A percentile compares a stretch with the other conserved stretches of the same genome.
Evolutionary conservation across 1,140 invertebrate genomes (phyloP).

Genomic region (Pseudobourletiella spinata): DNA sequence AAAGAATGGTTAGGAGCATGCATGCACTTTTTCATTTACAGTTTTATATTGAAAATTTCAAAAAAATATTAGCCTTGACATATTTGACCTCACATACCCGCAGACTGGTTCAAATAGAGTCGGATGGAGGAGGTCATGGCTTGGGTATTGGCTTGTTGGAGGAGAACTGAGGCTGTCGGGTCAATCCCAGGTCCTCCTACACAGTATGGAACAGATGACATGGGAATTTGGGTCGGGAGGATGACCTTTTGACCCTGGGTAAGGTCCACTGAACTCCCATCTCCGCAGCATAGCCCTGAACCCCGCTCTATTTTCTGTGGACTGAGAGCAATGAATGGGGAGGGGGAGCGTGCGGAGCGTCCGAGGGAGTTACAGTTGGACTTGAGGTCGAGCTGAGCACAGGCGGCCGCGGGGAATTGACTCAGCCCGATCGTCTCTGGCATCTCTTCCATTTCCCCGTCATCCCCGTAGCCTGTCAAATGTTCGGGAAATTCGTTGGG

Average conservation of each 20-base stretch:
- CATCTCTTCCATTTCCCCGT: neutral
- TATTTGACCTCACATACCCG: too few relatives aligned
- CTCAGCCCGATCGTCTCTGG: constrained; percentile 23
- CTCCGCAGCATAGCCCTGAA: neutral
- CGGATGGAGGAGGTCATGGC: constrained; percentile 22
- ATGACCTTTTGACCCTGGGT: neutral
- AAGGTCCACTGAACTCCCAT: neutral
- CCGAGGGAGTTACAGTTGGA: constrained; percentile 14
- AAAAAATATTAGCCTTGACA: too few relatives aligned
- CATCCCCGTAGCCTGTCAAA: constrained; percentile 10
- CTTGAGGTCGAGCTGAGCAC: constrained; percentile 24
- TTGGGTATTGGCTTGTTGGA: neutral
- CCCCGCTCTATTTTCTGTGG: neutral
- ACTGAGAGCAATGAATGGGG: constrained; percentile 18
- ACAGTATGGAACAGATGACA: constrained; percentile 20
- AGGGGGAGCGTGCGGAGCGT: constrained; percentile 17
- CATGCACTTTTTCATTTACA: too few relatives aligned
- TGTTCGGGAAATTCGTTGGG: constrained; percentile 20
- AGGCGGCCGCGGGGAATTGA: constrained; percentile 28
- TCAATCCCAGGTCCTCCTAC: constrained; percentile 5
- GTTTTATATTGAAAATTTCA: too few relatives aligned
- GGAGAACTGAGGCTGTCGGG: neutral
- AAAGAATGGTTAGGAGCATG: too few relatives aligned
- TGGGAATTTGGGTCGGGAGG: constrained; percentile 12
- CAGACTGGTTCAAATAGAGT: constrained; percentile 32